Evolutionary conservation across 2,797 vertebrate genomes (phyloP), one percentile per base, ranked within the genome.

Genomic region (Melopsittacus undulatus): DNA sequence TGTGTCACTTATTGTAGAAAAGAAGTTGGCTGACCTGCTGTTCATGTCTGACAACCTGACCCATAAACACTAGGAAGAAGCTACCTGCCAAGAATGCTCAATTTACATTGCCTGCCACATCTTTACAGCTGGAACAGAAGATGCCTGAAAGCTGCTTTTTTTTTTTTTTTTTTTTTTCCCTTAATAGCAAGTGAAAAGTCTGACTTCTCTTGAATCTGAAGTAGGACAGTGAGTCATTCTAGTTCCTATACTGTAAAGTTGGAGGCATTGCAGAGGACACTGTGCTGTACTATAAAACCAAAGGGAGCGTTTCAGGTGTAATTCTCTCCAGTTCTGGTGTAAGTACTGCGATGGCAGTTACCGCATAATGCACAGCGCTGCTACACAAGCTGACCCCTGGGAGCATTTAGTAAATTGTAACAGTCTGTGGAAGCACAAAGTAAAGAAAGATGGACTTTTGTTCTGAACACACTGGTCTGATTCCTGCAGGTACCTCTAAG

Each of bases 361-460:
- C 64, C 82, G 12, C 22, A 40, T 91, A 94, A 94, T 68, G 69
- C 89, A 78, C 79, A 75, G 64, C 4, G 2, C 82, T 86, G 27
- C 62, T 85, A 52, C 83, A 66, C 66, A 73, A 83, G 76, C 40
- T 83, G 82, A 91, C 57, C 62, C 66, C 66, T 42, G 7, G 79
- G 76, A 90, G 42, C 85, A 54, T 90, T 96, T 92, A 85, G 69
- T 83, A 91, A 91, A 95, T 80, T 68, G n/a, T 62, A 89, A 89
- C 72, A 43, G 84, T 34, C 61, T 80, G 72, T 59, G 68, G 88
- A 88, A 91, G 69, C 59, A 89, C 34, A 32, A 75, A 89, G 49
- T 78, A 90, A 85, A 83, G 91, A 85, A 77, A 86, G 19, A 75
- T 64, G 62, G 66, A 66, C 90, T 88, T 87, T 64, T 11, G 30